Base-by-base conservation (phyloP, 2,888 invertebrate genomes). In the Apeira syringaria region DNA sequence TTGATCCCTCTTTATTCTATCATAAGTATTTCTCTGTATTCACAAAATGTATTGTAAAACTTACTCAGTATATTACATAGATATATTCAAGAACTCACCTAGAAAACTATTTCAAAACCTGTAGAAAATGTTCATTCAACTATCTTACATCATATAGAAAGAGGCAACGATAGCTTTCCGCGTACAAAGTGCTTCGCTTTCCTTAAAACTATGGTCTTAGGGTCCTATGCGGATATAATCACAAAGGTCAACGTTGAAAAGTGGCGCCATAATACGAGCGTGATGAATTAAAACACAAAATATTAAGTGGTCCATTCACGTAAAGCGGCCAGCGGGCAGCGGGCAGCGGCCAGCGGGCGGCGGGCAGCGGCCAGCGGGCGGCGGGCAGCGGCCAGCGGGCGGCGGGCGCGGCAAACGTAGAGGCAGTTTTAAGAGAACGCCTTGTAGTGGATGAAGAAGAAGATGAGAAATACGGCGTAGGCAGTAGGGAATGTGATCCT, bases 361-460 rank as follows among this genome's bases (percentile, higher is more conserved):
- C n/a, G n/a, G n/a, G n/a, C n/a, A n/a, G n/a, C n/a, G n/a, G n/a
- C n/a, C n/a, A n/a, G n/a, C n/a, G n/a, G n/a, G n/a, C n/a, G n/a
- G n/a, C n/a, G n/a, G n/a, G n/a, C n/a, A n/a, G n/a, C n/a, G n/a
- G n/a, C n/a, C n/a, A 77, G 79, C 78, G 60, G 73, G 68, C 68
- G 63, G 70, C 68, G 59, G 67, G 55, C 60, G 67, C 66, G 47
- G 57, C 52, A 47, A 45, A 60, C 47, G 59, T 56, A 40, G 58
- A 70, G 78, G 74, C 77, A 75, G 79, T 79, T 90, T 91, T 94
- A 93, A 88, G 93, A 92, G 80, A 94, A 95, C 89, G 95, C 96
- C 88, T 96, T 96, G 91, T 97, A 97, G 91, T 96, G 96, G 75
- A 97, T 96, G 92, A 98, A 98, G 93, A 98, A 98, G 92, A 97